Evolutionary conservation across 1,140 invertebrate genomes (phyloP).

Genomic region (Carposina sasakii): DNA sequence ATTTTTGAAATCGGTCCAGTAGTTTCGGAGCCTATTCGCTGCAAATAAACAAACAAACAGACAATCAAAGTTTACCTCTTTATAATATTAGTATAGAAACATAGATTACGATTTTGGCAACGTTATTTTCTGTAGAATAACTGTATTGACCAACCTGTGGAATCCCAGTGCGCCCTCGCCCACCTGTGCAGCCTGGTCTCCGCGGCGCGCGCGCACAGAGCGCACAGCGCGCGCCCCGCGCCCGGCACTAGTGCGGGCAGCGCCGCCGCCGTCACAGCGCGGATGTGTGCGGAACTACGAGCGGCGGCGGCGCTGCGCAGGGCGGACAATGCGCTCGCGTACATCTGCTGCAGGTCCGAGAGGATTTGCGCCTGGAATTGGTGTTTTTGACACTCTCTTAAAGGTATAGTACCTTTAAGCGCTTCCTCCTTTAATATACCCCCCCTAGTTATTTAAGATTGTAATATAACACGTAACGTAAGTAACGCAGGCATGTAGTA

Average conservation of each 20-base stretch:
- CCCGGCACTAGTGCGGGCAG: constrained; percentile 22
- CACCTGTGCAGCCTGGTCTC: constrained; percentile 24
- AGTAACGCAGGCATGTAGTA: too few relatives aligned
- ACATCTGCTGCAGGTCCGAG: constrained; percentile 19
- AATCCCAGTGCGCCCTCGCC: constrained; percentile 36
- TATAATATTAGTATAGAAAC: too few relatives aligned
- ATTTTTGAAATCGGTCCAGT: too few relatives aligned
- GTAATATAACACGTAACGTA: too few relatives aligned
- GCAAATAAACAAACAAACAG: constrained; percentile 1
- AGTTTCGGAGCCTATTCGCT: too few relatives aligned
- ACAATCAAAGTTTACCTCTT: too few relatives aligned
- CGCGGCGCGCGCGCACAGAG: constrained; percentile 27
- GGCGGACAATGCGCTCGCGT: constrained; percentile 13
- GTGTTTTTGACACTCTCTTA: constrained; percentile 19
- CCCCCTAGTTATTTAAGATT: too few relatives aligned
- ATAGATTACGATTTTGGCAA: too few relatives aligned
- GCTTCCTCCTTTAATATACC: too few relatives aligned
- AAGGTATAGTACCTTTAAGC: not conserved
- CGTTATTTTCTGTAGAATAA: too few relatives aligned
- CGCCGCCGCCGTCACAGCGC: constrained; percentile 18
- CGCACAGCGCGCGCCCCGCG: constrained; percentile 20
- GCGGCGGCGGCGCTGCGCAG: constrained; percentile 10
- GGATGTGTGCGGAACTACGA: too few relatives aligned
- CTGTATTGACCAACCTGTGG: constrained; percentile 38
- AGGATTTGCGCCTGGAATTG: constrained; percentile 24